Base-by-base conservation (phyloP, 2,797 vertebrate genomes). In the Sparidentex hasta region DNA sequence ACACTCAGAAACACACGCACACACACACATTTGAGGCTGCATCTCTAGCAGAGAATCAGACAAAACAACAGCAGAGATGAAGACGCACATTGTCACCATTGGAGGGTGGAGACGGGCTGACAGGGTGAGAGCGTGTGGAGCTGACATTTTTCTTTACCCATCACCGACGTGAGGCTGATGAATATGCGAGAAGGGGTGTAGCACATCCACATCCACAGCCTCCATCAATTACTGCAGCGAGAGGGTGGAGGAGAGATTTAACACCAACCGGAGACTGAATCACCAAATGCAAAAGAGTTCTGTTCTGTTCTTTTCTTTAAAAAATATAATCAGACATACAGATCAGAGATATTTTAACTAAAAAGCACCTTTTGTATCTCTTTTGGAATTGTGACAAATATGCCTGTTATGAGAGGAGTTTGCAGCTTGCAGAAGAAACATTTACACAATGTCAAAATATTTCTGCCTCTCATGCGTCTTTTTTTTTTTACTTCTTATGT, bases 91-190 rank as follows among this genome's bases (percentile, higher is more conserved):
- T 86, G 88, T 89, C 87, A 86, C 91, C 88, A 93, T 93, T 92
- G 94, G 95, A 96, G 95, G 93, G 93, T 94, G 94, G 93, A 95
- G 94, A 94, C 70, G 87, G 82, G 79, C 71, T 95, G 96, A 96
- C 94, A 96, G 96, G 94, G 93, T 94, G 96, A 96, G 94, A 96
- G 82, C 25, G 47, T 81, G 88, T 86, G 87, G 93, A 94, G 91
- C 91, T 95, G 93, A 92, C 94, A 93, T 94, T 87, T 94, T 91
- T 77, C 71, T 87, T 85, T 87, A 84, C 89, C 83, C 87, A 81
- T 91, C 88, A 80, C 86, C 87, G 91, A 88, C 84, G 88, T 87
- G 88, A 86, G 78, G 65, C 88, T 93, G 91, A 93, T 94, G 92
- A 93, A 94, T 93, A 91, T 90, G 90, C 54, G 76, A 77, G 84